Conservation (phyloP, 2,797 vertebrate genomes). For the Enteromius argenteus region DNA sequence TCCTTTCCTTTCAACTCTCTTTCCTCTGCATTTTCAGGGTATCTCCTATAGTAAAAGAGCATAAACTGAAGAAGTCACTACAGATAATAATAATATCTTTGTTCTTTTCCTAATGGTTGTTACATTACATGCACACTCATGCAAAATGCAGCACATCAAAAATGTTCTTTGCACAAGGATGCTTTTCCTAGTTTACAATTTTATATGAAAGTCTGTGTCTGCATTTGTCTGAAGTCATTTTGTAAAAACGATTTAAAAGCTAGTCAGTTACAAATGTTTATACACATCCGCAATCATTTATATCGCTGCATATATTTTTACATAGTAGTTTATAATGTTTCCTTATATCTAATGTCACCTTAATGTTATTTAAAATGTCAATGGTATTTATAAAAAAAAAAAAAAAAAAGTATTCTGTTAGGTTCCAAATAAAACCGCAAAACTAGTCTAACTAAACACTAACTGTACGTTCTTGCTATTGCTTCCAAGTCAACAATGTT, state of each 20-base stretch:
- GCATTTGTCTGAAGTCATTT: background rate
- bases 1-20: constrained; percentile 27
- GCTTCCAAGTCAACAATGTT: background rate
- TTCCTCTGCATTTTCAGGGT: constrained; percentile 19
- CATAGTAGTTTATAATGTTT: background rate
- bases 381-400: background rate
- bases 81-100: background rate
- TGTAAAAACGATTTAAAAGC: background rate
- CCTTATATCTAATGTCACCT: background rate
- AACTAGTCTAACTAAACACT: background rate
- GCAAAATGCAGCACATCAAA: background rate
- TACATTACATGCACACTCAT: background rate
- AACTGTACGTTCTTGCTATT: background rate
- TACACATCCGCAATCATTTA: background rate
- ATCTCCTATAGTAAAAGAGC: constrained; percentile 6
- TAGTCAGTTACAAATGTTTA: background rate
- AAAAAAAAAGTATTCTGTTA: background rate
- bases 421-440: background rate
- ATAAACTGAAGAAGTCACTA: background rate
- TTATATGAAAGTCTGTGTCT: background rate
- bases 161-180: background rate
- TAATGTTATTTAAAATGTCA: background rate
- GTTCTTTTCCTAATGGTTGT: background rate
- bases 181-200: background rate
- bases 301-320: background rate